Conservation (phyloP, 2,797 vertebrate genomes). For the Caiman crocodilus region DNA sequence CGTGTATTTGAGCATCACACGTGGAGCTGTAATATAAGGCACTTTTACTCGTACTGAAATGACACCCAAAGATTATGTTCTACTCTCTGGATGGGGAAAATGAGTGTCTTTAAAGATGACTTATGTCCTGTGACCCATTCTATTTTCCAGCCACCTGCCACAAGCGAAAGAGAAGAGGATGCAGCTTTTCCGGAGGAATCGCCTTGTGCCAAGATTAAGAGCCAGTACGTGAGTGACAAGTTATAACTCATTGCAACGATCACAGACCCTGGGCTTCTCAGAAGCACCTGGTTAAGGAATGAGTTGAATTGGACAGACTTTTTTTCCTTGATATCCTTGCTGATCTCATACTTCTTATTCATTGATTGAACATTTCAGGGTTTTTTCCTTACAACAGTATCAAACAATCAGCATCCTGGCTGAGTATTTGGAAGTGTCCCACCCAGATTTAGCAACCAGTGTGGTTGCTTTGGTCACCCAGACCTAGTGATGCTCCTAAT, state of each 20-base stretch:
- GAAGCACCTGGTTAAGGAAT: not conserved
- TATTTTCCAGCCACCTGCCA: not conserved
- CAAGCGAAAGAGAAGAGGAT: not conserved
- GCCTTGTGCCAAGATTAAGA: not conserved
- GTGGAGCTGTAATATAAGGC: not conserved
- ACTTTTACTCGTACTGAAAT: not conserved
- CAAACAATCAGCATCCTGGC: not conserved
- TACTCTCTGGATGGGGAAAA: not conserved
- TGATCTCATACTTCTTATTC: not conserved
- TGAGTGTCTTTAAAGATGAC: not conserved
- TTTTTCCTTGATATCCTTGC: not conserved
- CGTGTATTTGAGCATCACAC: not conserved
- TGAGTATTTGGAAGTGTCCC: not conserved
- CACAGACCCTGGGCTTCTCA: not conserved
- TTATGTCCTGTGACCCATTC: not conserved
- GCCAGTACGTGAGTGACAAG: not conserved
- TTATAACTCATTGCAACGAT: not conserved
- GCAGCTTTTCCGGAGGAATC: not conserved
- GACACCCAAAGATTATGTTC: not conserved
- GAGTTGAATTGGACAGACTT: not conserved
- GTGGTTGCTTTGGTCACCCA: too few species aligned
- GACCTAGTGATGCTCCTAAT: not conserved
- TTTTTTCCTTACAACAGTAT: not conserved
- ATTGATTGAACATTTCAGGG: not conserved
- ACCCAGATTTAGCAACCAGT: not conserved